Base-by-base conservation (phyloP, 2,113 vertebrate species). In the Pantherophis guttatus region DNA sequence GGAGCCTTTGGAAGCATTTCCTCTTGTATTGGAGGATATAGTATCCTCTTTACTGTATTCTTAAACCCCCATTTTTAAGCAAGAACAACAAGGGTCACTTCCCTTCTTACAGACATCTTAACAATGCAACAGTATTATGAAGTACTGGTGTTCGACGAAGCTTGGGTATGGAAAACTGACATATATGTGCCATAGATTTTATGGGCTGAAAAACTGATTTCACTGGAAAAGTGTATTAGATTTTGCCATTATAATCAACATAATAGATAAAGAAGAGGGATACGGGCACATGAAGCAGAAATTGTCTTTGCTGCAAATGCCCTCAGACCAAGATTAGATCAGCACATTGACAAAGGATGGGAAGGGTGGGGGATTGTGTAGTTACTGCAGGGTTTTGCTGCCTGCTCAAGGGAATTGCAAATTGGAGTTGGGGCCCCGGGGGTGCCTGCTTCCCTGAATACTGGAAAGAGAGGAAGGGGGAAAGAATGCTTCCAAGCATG, bases 101-200 rank as follows among this genome's bases (percentile, higher is more conserved):
- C 95, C 65, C 94, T 91, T 89, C 88, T 91, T 96, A 91, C 92
- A 93, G 15, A 0, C 0, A 62, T 91, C 94, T 90, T 93, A 95
- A 81, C 57, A 50, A 4, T 90, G 48, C 96, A 95, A 93, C 95
- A 58, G 55, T 96, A 94, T 6, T 91, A 23, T 39, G 88, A 44
- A 44, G 39, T 88, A 59, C 88, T 94, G 94, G 93, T 94, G 96
- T 91, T 95, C 94, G 96, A 93, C 48, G 29, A 89, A 93, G 94
- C 90, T 96, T 90, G 90, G 19, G 54, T 81, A 59, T 94, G 94
- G 58, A 58, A 94, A 91, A 93, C 81, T 95, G 88, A 95, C 44
- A 91, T 93, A 95, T 0, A 87, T 9, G 0, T 0, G 12, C 11
- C 53, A 26, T 2, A 52, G 2, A 26, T 93, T 44, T 65, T 81